Evolutionary conservation across 2,113 vertebrate genomes (phyloP).

Genomic region (Bolborhynchus lineola): DNA sequence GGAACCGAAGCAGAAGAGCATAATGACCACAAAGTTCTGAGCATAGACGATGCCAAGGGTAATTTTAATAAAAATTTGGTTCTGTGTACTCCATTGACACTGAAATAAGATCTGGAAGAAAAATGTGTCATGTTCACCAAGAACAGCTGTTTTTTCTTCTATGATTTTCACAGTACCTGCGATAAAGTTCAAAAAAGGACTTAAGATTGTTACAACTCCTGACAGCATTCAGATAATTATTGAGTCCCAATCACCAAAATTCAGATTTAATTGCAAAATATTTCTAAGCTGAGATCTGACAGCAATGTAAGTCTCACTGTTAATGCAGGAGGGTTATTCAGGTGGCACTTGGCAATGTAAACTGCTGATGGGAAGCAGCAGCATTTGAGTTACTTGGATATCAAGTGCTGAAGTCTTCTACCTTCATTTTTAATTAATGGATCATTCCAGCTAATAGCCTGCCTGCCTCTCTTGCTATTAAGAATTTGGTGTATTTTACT

Average conservation of each 20-base stretch:
- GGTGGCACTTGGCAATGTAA: not conserved
- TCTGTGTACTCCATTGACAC: not conserved
- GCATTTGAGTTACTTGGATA: not conserved
- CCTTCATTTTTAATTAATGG: not conserved
- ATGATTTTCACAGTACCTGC: not conserved
- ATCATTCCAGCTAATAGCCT: not conserved
- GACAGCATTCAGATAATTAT: not conserved
- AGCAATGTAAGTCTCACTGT: not conserved
- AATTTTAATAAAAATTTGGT: constrained; percentile 54
- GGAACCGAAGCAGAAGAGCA: not conserved
- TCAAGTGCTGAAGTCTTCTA: not conserved
- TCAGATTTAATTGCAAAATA: not conserved
- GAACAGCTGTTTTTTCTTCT: not conserved
- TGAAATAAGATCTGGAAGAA: not conserved
- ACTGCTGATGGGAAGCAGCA: not conserved
- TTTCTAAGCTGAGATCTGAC: not conserved
- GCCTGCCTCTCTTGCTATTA: not conserved
- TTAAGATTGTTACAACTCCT: not conserved
- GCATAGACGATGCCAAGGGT: constrained; percentile 6
- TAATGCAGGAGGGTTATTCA: not conserved
- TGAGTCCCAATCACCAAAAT: not conserved
- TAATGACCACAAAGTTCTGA: not conserved
- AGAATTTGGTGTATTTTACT: not conserved
- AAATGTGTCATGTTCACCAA: not conserved
- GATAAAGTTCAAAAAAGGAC: not conserved